Base-by-base conservation (phyloP, 2,888 invertebrate species). In the Tetragonula carbonaria region DNA sequence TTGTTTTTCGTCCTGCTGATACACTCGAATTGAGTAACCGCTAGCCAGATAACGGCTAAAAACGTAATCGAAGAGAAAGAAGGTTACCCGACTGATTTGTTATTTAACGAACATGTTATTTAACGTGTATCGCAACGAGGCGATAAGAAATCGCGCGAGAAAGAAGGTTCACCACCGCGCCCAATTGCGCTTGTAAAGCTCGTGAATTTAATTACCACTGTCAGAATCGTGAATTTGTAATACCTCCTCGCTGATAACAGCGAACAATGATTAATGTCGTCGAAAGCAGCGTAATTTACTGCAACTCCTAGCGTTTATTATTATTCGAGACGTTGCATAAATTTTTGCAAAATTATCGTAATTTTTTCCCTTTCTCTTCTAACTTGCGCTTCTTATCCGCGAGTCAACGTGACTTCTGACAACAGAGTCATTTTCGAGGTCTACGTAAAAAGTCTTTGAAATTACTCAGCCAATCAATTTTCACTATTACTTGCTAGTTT, bases 81-180 rank as follows among this genome's bases (percentile, higher is more conserved):
- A 8, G 11, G 45, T 28, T 51, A n/a, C 4, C 4, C n/a, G 74
- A 62, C 14, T n/a, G 73, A 63, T 51, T 74, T 63, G 51, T 45
- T 23, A 23, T 23, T 23, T 23, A 23, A 23, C 45, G 8, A 45
- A 45, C 38, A 8, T 4, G 51, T 63, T 33, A 53, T 33, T 65
- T 38, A 65, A 74, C 18, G 33, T 53, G 51, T 51, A 38, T 53
- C 5, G 53, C 21, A 53, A 33, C 23, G 16, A n/a, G 18, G 16
- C 21, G 63, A 63, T 74, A 74, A 74, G n/a, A 14, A 74, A 53
- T 74, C 63, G 74, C n/a, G 45, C 45, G 45, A 62, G n/a, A 65
- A 18, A 4, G 18, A 33, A 63, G 45, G 50, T 28, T 33, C 55
- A 72, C 38, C 4, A 21, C 45, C 38, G 38, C 6, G 8, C 0